Evolutionary conservation across 2,113 vertebrate genomes (phyloP).

Genomic region (Tachuris rubrigastra): DNA sequence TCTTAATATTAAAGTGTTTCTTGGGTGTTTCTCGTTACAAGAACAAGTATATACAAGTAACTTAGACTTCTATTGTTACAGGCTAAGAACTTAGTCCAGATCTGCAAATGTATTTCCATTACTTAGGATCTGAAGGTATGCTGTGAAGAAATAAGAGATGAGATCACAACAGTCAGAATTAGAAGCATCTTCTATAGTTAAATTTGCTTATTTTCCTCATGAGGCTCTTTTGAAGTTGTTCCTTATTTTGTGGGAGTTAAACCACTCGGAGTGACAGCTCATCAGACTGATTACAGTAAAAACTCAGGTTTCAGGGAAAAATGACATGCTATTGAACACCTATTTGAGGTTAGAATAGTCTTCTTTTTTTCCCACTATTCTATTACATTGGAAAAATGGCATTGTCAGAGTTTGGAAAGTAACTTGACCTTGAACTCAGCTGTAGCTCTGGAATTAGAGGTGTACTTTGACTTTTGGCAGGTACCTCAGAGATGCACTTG

Average conservation of each 20-base stretch:
- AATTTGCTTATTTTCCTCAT: background rate
- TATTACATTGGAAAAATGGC: background rate
- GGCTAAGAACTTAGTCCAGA: background rate
- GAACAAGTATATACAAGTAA: background rate
- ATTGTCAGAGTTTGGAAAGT: background rate
- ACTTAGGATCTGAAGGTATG: conserved; percentile 16
- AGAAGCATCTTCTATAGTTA: background rate
- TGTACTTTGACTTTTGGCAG: background rate
- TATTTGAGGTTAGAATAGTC: background rate
- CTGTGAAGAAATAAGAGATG: conserved; percentile 1
- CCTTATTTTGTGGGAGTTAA: conserved; percentile 12
- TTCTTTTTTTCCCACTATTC: background rate
- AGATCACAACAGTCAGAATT: conserved; percentile 20
- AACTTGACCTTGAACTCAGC: background rate
- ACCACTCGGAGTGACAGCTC: background rate
- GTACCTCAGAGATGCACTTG: background rate
- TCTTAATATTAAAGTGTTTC: background rate
- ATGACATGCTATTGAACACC: background rate
- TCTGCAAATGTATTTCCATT: conserved; percentile 14
- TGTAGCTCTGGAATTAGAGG: background rate
- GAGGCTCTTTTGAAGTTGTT: background rate
- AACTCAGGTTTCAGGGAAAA: background rate
- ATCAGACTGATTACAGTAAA: background rate
- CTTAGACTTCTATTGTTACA: background rate
- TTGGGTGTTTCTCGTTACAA: background rate